Base-by-base conservation (phyloP, 2,113 vertebrate genomes). In the Buteo buteo region DNA sequence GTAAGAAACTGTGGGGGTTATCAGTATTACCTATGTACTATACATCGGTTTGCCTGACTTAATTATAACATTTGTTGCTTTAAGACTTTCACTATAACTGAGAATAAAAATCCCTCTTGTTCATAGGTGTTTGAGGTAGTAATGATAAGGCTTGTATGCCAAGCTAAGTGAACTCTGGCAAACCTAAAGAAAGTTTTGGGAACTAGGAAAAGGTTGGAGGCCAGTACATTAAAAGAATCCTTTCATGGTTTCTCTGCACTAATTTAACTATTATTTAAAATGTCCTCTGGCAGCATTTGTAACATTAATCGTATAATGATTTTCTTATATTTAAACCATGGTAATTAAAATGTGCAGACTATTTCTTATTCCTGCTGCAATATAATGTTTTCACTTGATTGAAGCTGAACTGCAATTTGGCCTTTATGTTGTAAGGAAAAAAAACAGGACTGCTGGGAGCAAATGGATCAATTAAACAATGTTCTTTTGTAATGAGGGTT, bases 401-500 rank as follows among this genome's bases (percentile, higher is more conserved):
- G 91, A 91, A 94, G 69, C 28, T 93, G 81, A 92, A 80, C 82
- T 65, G 71, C 64, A 93, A 94, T 91, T 95, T 86, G 61, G 62
- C 78, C 67, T 86, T 91, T 84, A 70, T 86, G 73, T 93, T 92
- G 38, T n/a, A 90, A 78, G 18, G 14, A 3, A 25, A 54, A 70
- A 77, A 57, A 83, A 34, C 18, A 70, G 77, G 40, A 71, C 91
- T 74, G 29, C 84, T 94, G 91, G 42, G 64, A 94, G 77, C 38
- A 94, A 95, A 61, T 88, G 38, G 70, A 96, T 96, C 90, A 92
- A 93, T 97, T 97, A 97, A 81, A 82, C 54, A 90, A 25, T 83
- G 80, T 94, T 95, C 76, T 77, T 87, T 64, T 96, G 72, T 97
- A 97, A 95, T 94, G 74, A 91, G 61, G 76, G 78, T 65, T 94